Conservation (phyloP, 2,113 vertebrate genomes). For the Macaca mulatta region DNA sequence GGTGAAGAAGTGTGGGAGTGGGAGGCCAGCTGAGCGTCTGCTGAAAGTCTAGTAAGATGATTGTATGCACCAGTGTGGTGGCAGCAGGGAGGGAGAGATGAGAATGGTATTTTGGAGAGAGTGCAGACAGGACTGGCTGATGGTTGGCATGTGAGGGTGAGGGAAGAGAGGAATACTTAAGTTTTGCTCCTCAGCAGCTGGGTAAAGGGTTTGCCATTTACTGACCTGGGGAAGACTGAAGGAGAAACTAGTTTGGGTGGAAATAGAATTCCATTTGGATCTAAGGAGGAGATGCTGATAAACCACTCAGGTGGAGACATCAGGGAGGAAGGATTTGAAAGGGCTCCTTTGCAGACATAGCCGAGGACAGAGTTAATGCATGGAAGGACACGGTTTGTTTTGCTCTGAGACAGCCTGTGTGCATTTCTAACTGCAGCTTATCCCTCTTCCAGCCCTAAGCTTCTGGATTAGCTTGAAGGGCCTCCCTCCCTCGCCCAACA, state of each 20-base stretch:
- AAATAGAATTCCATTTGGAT: not conserved
- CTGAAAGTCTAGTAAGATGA: not conserved
- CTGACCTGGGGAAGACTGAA: not conserved
- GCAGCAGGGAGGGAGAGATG: not conserved
- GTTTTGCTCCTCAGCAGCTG: not conserved
- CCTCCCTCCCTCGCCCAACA: not conserved
- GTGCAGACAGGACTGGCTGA: not conserved
- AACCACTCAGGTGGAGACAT: not conserved
- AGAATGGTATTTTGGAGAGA: not conserved
- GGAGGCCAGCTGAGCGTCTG: not conserved
- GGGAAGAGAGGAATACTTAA: not conserved
- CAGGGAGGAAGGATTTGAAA: not conserved
- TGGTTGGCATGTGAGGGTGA: not conserved
- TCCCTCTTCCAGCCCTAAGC: constrained; percentile 63
- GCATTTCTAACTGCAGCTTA: constrained; percentile 72
- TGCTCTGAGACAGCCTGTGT: constrained; percentile 65
- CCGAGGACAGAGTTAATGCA: constrained; percentile 60
- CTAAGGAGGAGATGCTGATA: not conserved
- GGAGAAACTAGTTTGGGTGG: not conserved
- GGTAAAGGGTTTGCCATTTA: not conserved
- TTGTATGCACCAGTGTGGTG: not conserved
- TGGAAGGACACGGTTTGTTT: not conserved
- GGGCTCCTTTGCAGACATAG: not conserved
- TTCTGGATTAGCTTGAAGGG: constrained; percentile 69
- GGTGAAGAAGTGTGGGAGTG: not conserved